phyloP scores from a whole-genome alignment of 2,797 vertebrate genomes.

The Rhinichthys osculus region DNA sequence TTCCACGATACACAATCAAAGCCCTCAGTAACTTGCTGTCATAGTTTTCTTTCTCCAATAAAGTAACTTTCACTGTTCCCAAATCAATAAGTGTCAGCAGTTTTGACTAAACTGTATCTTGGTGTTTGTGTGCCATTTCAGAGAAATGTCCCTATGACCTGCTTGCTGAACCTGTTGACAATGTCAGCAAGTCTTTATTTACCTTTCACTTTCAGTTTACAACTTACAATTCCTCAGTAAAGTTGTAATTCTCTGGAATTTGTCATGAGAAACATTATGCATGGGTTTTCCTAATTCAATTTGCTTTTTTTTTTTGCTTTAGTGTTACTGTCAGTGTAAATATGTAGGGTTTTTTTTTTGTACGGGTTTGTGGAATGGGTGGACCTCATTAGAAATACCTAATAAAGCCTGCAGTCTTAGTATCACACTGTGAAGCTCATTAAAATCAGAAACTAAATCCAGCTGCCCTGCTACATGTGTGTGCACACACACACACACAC shows the following conservation, averaged over 20 bases:
- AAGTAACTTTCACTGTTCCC: neutral
- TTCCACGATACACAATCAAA: neutral
- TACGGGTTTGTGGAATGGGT: slow-evolving; percentile 2
- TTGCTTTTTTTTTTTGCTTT: neutral
- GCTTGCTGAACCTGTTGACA: neutral
- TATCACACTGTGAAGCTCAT: slow-evolving; percentile 51
- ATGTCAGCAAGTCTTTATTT: neutral
- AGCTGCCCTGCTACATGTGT: neutral
- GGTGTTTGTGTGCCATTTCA: neutral
- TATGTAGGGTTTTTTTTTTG: neutral
- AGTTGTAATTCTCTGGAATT: neutral
- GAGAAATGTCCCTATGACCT: neutral
- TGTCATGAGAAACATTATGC: neutral
- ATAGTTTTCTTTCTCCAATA: neutral
- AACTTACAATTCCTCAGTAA: neutral
- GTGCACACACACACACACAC: neutral
- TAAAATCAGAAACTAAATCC: slow-evolving; percentile 39
- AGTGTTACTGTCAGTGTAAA: neutral
- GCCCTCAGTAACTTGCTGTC: neutral
- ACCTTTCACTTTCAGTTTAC: neutral
- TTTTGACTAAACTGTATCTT: neutral
- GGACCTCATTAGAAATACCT: slow-evolving; percentile 48
- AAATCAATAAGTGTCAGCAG: neutral
- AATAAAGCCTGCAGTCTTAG: slow-evolving; percentile 39
- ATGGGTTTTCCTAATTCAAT: neutral